Evolutionary conservation across 2,888 invertebrate genomes (phyloP).

Genomic region (Trimorus sp.): DNA sequence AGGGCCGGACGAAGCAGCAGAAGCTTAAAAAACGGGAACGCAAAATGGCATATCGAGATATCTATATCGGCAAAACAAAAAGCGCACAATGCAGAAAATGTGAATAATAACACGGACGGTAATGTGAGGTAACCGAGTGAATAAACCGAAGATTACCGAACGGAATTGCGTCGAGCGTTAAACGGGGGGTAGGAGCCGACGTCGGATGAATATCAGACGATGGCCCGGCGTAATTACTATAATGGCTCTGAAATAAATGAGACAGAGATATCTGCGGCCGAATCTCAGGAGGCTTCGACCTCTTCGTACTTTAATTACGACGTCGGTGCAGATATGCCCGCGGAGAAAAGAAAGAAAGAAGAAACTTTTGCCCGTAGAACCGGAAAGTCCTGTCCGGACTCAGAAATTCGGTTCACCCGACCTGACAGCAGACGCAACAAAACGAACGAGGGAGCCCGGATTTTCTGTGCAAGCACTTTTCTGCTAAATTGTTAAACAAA

Average conservation of each 20-base stretch:
- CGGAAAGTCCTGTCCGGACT: constrained; percentile 68
- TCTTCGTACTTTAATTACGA: constrained; percentile 68
- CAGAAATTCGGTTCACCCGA: constrained; percentile 63
- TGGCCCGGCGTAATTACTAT: constrained; percentile 65
- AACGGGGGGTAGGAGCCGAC: constrained; percentile 61
- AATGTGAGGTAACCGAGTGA: constrained; percentile 57
- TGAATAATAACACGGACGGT: constrained; percentile 54
- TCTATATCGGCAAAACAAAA: constrained; percentile 44
- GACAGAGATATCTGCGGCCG: constrained; percentile 63
- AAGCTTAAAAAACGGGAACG: neutral
- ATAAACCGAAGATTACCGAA: constrained; percentile 57
- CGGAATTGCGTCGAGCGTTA: constrained; percentile 52
- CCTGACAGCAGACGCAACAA: constrained; percentile 51
- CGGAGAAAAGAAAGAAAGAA: constrained; percentile 57
- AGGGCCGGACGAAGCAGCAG: neutral
- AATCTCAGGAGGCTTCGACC: constrained; percentile 65
- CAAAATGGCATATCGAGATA: constrained; percentile 15
- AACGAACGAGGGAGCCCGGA: constrained; percentile 47
- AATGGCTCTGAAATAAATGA: constrained; percentile 64
- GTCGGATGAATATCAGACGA: constrained; percentile 61
- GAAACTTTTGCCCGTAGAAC: constrained; percentile 61
- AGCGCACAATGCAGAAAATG: constrained; percentile 47
- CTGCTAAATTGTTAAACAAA: constrained; percentile 7
- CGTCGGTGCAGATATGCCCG: constrained; percentile 69
- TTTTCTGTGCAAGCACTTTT: constrained; percentile 37